Evolutionary conservation across 2,113 vertebrate species (phyloP), one percentile per base, ranked within the genome.

Genomic region (Vulpes ferrilata): DNA sequence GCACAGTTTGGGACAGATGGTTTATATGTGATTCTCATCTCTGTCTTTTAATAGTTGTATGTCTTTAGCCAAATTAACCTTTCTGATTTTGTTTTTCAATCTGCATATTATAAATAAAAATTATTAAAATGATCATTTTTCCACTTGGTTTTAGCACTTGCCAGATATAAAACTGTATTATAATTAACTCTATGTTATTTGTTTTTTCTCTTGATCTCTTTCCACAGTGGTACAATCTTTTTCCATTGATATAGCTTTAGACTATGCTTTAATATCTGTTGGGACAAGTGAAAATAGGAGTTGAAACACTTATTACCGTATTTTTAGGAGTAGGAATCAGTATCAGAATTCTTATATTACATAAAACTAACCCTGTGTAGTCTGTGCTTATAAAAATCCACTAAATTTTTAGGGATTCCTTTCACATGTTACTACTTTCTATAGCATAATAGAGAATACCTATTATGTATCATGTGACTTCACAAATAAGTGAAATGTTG

Each of bases 301-400:
- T 62, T 80, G 62, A 32, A 91, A 91, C 3, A 80, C 74, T 86
- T 79, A 78, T 69, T 95, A 85, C 53, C 69, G 20, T 82, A 76
- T 78, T 95, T 90, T 90, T 38, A 84, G 20, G 27, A 78, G 51
- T 48, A 76, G 16, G 27, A 84, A 67, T 84, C 27, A 95, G 22
- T 67, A 76, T 59, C 60, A 90, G n/a, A 67, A 90, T 48, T 84
- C 11, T 76, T 90, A 59, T 48, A 11, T 90, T 51, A 78, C 38
- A 17, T 95, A 19, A 48, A 84, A 76, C 48, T 71, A 71, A 80
- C 11, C 57, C 59, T 81, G 5, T 81, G 71, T 90, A 71, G 51
- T 64, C 65, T 82, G 20, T 35, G 57, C 20, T 82, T 83, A 83
- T n/a, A 57, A 64, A 82, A 73, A 35, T 35, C 25, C 16, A 84